A percentile compares a stretch with the other conserved stretches of the same genome.
Evolutionary conservation across 1,140 invertebrate species (phyloP).

Genomic region (Xylocopa sonorina): DNA sequence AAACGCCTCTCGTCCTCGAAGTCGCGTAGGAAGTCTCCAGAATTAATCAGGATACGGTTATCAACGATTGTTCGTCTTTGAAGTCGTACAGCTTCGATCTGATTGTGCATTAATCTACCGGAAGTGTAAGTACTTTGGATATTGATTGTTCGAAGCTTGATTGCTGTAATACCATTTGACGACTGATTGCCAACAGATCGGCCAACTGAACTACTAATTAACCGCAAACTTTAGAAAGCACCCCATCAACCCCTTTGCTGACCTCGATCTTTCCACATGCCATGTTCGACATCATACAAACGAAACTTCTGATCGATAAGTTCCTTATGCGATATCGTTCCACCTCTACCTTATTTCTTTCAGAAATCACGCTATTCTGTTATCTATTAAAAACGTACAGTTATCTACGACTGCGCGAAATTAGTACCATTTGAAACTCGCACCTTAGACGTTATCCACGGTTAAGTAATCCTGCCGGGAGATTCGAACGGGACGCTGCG

Average conservation of each 20-base stretch:
- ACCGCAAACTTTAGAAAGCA: not conserved
- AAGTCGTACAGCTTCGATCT: not conserved
- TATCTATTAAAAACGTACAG: not conserved
- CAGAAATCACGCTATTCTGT: no score
- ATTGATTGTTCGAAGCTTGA: conserved; percentile 4
- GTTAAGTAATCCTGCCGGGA: conserved; percentile 69
- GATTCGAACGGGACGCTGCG: conserved; percentile 66
- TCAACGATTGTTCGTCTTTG: not conserved
- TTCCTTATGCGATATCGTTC: no score
- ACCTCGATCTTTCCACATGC: not conserved
- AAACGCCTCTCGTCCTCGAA: no score
- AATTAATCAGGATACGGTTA: not conserved
- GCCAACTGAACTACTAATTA: conserved; percentile 8
- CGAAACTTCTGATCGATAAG: conserved; percentile 18
- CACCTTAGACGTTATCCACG: conserved; percentile 69
- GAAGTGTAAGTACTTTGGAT: not conserved
- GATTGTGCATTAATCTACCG: not conserved
- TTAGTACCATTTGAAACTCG: conserved; percentile 60
- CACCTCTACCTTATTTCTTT: not conserved
- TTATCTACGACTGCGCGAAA: conserved; percentile 41
- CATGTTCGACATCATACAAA: not conserved
- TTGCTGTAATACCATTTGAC: conserved; percentile 11
- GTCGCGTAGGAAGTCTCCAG: not conserved
- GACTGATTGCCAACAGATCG: conserved; percentile 9
- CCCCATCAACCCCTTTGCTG: no score